Conservation (phyloP, 2,797 vertebrate species). For the Sebastes wilsoni region DNA sequence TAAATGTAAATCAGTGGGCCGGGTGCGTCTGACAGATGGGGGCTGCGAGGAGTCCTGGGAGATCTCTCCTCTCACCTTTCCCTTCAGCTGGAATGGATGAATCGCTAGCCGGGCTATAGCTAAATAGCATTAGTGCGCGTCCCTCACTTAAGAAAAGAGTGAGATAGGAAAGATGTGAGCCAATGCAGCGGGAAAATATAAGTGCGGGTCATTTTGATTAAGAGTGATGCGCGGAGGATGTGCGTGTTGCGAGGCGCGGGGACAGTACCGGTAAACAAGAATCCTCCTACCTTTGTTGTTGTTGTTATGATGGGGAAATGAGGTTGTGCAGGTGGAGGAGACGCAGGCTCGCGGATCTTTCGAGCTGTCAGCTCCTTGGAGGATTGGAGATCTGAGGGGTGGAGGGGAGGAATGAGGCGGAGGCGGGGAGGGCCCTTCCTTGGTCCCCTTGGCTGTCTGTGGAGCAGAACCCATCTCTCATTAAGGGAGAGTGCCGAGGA, state of each 20-base stretch:
- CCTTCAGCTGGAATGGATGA: slow-evolving; percentile 93
- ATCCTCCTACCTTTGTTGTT: slow-evolving; percentile 69
- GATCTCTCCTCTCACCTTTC: slow-evolving; percentile 93
- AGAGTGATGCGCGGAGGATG: slow-evolving; percentile 49
- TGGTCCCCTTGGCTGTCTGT: slow-evolving; percentile 85
- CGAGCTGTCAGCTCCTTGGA: slow-evolving; percentile 87
- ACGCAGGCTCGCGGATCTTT: slow-evolving; percentile 83
- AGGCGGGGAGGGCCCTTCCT: slow-evolving; percentile 76
- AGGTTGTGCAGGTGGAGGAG: slow-evolving; percentile 82
- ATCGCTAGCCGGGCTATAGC: slow-evolving; percentile 76
- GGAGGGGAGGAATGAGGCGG: slow-evolving; percentile 71
- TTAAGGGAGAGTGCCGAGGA: slow-evolving; percentile 85
- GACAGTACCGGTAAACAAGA: slow-evolving; percentile 35
- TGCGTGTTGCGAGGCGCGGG: slow-evolving; percentile 15
- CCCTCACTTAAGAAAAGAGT: slow-evolving; percentile 79
- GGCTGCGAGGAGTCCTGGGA: slow-evolving; percentile 87
- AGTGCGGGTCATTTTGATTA: slow-evolving; percentile 49
- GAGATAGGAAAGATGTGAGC: slow-evolving; percentile 38
- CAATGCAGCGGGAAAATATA: background rate
- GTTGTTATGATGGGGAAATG: slow-evolving; percentile 74
- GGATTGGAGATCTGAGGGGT: slow-evolving; percentile 83
- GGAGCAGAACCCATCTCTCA: slow-evolving; percentile 87
- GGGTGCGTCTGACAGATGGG: slow-evolving; percentile 89
- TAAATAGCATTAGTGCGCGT: slow-evolving; percentile 78
- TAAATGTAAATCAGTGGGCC: slow-evolving; percentile 93